Base-by-base conservation (phyloP, 2,888 invertebrate genomes). In the Pycnomerus fuliginosus region DNA sequence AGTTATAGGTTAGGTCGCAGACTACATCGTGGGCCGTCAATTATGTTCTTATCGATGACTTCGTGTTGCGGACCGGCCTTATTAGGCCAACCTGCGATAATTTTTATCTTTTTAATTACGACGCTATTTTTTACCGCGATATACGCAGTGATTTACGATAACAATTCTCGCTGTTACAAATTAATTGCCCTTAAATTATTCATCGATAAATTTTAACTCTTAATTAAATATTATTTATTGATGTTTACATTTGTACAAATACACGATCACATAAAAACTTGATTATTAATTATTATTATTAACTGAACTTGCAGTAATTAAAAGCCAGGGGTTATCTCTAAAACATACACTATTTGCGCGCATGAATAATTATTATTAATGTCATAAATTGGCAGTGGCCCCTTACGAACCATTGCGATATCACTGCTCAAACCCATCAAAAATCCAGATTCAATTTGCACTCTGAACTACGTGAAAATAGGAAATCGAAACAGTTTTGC, bases 211-310 rank as follows among this genome's bases (percentile, higher is more conserved):
- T 53, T 46, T 50, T 34, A 42, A 44, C 34, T 49, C 40, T 39
- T 49, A 47, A 52, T 53, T 41, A 52, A 50, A 48, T 44, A 33
- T 43, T 45, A 52, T 54, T 50, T 50, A 51, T 53, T 49, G 36
- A 34, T 48, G 43, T 44, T 44, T 48, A 35, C 33, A 33, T 38
- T 25, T 35, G 40, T 45, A 35, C 36, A 34, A 45, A 44, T 31
- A 36, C 28, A 41, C 40, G 37, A 36, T 41, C 36, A 40, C 41
- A 32, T 37, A 44, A 48, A 48, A 48, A 44, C 42, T 44, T 30
- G 34, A 27, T 35, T 44, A 40, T 48, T 39, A 44, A 44, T 44
- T 48, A 48, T 39, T 44, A 34, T 37, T 46, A 46, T 46, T 41
- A 41, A 46, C 29, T 41, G 35, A 10, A 17, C 39, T 27, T 44